phyloP scores from a whole-genome alignment of 2,888 invertebrate genomes.

The Epicampocera succincta region DNA sequence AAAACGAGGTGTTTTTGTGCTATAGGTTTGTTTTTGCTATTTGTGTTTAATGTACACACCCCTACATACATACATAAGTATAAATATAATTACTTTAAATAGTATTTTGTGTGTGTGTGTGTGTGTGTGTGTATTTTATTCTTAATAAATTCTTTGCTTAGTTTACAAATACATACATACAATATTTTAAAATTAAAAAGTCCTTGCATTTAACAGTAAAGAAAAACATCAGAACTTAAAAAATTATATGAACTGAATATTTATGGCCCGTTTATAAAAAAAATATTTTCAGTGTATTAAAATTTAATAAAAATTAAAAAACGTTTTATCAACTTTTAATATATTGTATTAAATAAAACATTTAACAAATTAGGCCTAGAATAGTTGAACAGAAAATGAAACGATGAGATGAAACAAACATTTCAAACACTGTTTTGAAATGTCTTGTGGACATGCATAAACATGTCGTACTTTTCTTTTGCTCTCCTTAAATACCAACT shows the following conservation, averaged over 20 bases:
- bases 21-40: background rate
- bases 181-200: slow-evolving; percentile 26
- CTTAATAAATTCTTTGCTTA: slow-evolving; percentile 54
- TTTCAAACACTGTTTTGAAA: slow-evolving; percentile 16
- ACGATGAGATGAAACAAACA: slow-evolving; percentile 38
- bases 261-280: background rate
- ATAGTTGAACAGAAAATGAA: slow-evolving; percentile 10
- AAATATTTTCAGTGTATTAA: too few relatives aligned
- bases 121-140: slow-evolving; percentile 11
- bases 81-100: background rate
- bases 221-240: slow-evolving; percentile 35
- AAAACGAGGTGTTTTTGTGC: background rate
- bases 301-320: background rate
- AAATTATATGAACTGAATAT: slow-evolving; percentile 10
- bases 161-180: slow-evolving; percentile 27
- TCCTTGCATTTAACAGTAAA: slow-evolving; percentile 43
- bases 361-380: background rate
- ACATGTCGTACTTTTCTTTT: slow-evolving; percentile 12
- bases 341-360: background rate
- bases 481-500: slow-evolving; percentile 22
- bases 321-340: background rate
- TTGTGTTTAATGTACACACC: background rate
- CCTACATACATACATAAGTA: background rate
- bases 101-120: slow-evolving; percentile 9
- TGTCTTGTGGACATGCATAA: slow-evolving; percentile 5